Percentiles rank a stretch among this genome's conserved stretches.
Evolutionary conservation across 2,113 vertebrate species (phyloP).

Genomic region (Ceyx cyanopectus): DNA sequence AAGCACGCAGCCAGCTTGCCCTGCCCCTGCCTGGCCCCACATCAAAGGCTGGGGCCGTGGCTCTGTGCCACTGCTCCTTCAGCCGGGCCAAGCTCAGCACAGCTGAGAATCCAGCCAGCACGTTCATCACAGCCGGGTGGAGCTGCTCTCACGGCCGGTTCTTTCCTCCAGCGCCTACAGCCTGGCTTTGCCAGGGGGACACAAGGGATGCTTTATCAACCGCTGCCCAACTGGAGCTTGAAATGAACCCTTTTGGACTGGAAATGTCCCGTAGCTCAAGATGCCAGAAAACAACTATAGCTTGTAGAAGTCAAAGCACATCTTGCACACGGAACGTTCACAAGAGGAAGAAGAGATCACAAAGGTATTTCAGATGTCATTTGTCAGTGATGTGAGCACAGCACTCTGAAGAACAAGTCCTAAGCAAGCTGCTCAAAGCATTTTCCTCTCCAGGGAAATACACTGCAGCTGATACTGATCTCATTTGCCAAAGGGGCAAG

Average conservation of each 20-base stretch:
- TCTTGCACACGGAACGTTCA: not conserved
- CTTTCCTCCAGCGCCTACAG: constrained; percentile 25
- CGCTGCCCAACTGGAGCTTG: not conserved
- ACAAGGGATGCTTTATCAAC: not conserved
- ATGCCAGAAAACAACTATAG: not conserved
- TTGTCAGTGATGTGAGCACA: not conserved
- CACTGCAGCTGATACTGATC: not conserved
- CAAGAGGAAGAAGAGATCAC: not conserved
- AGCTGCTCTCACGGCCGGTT: constrained; percentile 26
- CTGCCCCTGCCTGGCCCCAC: constrained; percentile 32
- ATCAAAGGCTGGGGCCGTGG: constrained; percentile 66
- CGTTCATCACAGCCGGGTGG: constrained; percentile 33
- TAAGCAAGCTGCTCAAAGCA: not conserved
- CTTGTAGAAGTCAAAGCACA: not conserved
- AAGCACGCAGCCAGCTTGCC: not conserved
- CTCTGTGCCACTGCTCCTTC: constrained; percentile 37
- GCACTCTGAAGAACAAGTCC: not conserved
- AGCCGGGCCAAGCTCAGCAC: constrained; percentile 40
- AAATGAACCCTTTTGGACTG: not conserved
- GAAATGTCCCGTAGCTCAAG: not conserved
- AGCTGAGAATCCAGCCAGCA: constrained; percentile 63
- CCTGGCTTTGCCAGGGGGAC: not conserved
- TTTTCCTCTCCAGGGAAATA: not conserved
- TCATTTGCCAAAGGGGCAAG: not conserved
- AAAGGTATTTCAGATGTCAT: not conserved